Base-by-base conservation (phyloP, 1,140 invertebrate genomes). In the Stratiolaelaps scimitus region DNA sequence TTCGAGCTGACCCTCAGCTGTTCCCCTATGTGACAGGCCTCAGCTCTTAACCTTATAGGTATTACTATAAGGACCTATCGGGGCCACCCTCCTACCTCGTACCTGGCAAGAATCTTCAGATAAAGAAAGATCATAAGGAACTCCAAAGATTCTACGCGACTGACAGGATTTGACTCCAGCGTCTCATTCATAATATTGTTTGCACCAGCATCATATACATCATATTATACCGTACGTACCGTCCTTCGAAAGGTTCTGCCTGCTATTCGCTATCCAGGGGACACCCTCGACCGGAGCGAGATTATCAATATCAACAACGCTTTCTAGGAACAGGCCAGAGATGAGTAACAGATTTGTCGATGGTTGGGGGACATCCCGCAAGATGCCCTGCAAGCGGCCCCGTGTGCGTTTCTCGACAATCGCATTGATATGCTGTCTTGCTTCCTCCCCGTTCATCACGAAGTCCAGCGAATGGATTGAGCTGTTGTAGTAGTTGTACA, bases 391-490 rank as follows among this genome's bases (percentile, higher is more conserved):
- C 15, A 78, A 76, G 68, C 73, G 76, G 15, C 70, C 69, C n/a
- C 72, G 67, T 19, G 75, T 77, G 68, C 74, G 70, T 17, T 72
- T 69, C 40, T 71, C 71, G 6, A 78, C 73, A 69, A 76, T 76
- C 0, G 71, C 65, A 69, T 78, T 78, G 7, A 78, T 77, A 46
- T 72, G 70, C 28, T 72, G 65, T 28, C 72, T 68, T 15, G 73
- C 70, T 64, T 69, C 71, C 65, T 73, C 71, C 6, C 67, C 69
- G 29, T 69, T 70, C 60, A 71, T 66, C 17, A 66, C 66, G 53
- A 73, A 73, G 65, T 73, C 72, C 2, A 73, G 19, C 1, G 70
- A 68, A 68, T 71, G 72, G 23, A 71, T 66, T 4, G 71, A 68
- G 53, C 70, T 72, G 44, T 73, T 73, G 43, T 73, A 73, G 43